Conservation (phyloP, 2,113 vertebrate species). For the Austrofundulus limnaeus region DNA sequence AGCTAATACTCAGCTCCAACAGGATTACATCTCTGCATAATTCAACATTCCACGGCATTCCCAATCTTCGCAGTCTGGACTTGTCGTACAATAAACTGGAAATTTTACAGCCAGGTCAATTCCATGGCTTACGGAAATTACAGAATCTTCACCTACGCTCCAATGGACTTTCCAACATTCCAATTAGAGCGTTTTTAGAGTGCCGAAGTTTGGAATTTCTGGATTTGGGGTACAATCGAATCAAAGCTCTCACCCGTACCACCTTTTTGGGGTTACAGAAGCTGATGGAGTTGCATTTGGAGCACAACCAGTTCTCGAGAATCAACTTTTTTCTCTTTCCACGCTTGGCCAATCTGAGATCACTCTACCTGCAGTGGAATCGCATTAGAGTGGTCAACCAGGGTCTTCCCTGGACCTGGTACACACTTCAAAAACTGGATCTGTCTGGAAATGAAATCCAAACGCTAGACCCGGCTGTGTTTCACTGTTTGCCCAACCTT, state of each 20-base stretch:
- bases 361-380: conserved; percentile 97
- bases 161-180: conserved; percentile 91
- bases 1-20: conserved; percentile 97
- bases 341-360: conserved; percentile 92
- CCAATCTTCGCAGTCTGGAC: conserved; percentile 96
- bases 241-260: conserved; percentile 92
- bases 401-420: conserved; percentile 96
- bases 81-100: conserved; percentile 97
- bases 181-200: conserved; percentile 93
- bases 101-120: conserved; percentile 90
- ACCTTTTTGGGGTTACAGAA: conserved; percentile 93
- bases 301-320: conserved; percentile 98
- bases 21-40: conserved; percentile 92
- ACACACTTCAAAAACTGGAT: conserved; percentile 96
- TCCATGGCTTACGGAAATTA: conserved; percentile 93
- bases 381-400: conserved; percentile 94
- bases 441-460: conserved; percentile 97
- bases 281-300: conserved; percentile 94
- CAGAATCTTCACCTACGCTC: conserved; percentile 94
- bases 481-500: conserved; percentile 95
- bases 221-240: conserved; percentile 96
- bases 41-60: conserved; percentile 93
- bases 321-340: conserved; percentile 99
- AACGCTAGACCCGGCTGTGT: conserved; percentile 91
- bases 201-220: conserved; percentile 97